A percentile compares a stretch with the other conserved stretches of the same genome.
These are phyloP conservation scores for Ctenopoma multispine DNA, from an alignment of 2,797 vertebrate species.

Conservation along the genomic window DNA sequence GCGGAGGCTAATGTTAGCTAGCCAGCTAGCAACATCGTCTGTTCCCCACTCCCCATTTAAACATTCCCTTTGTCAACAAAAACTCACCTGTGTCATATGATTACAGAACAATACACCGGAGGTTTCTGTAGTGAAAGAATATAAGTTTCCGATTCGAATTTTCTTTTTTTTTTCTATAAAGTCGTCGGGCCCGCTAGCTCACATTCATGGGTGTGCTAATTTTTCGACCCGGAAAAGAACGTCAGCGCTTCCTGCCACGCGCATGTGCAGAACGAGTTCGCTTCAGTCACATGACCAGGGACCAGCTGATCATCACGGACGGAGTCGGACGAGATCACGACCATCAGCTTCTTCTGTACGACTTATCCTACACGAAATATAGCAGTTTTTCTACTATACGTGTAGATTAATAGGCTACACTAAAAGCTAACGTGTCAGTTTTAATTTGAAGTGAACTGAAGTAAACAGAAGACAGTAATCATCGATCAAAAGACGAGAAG, in stretches of 20 bases:
- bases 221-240: conserved; percentile 80
- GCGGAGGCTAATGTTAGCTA: conserved; percentile 45
- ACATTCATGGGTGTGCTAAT: conserved; percentile 64
- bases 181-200: conserved; percentile 65
- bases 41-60: not conserved
- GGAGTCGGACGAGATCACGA: conserved; percentile 68
- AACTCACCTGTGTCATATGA: conserved; percentile 77
- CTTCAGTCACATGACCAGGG: conserved; percentile 76
- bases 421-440: accelerated
- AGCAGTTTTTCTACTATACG: not conserved
- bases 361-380: conserved; percentile 46
- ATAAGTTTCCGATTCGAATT: not conserved
- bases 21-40: conserved; percentile 28
- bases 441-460: not conserved
- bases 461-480: not conserved
- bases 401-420: not conserved
- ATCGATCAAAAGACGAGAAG: conserved; percentile 75
- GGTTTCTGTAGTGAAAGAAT: conserved; percentile 6
- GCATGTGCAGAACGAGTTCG: conserved; percentile 48
- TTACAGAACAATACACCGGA: conserved; percentile 48
- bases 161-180: not conserved
- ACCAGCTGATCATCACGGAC: conserved; percentile 75
- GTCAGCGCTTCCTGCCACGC: not conserved
- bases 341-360: conserved; percentile 21
- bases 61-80: not conserved